phyloP scores from a whole-genome alignment of 2,797 vertebrate species.

The Sebastes trivittatus region DNA sequence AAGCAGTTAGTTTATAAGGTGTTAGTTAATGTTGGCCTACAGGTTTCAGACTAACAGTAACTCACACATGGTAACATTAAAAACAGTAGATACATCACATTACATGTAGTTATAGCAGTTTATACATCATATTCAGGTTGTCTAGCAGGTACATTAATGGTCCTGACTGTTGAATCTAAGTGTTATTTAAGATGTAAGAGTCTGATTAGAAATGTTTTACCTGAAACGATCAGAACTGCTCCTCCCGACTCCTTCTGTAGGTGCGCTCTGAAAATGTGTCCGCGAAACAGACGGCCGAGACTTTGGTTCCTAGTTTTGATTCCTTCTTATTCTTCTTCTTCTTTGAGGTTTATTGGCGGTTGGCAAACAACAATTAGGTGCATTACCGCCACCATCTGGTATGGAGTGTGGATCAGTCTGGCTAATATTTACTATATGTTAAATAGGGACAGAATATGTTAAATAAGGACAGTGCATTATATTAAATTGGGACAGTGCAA shows the following conservation, averaged over 20 bases:
- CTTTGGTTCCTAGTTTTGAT: conserved; percentile 3
- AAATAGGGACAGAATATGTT: too few relatives aligned
- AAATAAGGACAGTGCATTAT: too few relatives aligned
- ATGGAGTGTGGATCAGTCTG: too few relatives aligned
- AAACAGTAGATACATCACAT: background rate
- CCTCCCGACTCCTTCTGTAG: background rate
- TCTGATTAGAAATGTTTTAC: conserved; percentile 3
- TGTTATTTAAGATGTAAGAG: background rate
- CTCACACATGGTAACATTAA: background rate
- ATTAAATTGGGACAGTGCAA: too few relatives aligned
- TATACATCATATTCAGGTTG: fast-evolving
- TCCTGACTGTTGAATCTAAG: fast-evolving
- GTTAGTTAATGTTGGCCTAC: background rate
- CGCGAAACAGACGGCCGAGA: conserved; percentile 1
- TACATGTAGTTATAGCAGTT: fast-evolving
- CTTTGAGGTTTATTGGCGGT: too few relatives aligned
- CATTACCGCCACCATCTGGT: too few relatives aligned
- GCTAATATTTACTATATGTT: too few relatives aligned
- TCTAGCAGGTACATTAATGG: fast-evolving
- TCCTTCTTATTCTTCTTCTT: background rate
- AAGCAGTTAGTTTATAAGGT: background rate
- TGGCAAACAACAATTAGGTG: too few relatives aligned
- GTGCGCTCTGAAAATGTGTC: conserved; percentile 32
- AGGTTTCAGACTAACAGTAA: background rate
- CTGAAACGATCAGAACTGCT: background rate